Evolutionary conservation across 92 coral and sea anemone genomes (phyloP).

Genomic region (Parazoanthus swiftii): DNA sequence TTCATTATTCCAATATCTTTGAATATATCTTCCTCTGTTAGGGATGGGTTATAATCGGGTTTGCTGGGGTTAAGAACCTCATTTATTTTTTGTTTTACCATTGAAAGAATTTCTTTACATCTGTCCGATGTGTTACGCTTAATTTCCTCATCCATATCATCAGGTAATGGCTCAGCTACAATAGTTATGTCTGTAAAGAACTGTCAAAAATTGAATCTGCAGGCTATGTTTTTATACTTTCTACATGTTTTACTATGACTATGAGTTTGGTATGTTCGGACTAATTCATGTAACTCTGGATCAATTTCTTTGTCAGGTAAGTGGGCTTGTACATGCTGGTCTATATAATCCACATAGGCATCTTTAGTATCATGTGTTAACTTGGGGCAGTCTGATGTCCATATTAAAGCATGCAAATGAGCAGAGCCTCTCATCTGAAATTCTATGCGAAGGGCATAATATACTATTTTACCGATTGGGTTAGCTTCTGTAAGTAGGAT

Average conservation of each 20-base stretch:
- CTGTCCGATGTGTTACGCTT: constrained; percentile 34
- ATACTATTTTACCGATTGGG: no score
- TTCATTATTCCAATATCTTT: constrained; percentile 11
- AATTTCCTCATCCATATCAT: constrained; percentile 50
- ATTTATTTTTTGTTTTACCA: constrained; percentile 62
- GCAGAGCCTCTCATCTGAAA: neutral
- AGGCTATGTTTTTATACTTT: constrained; percentile 60
- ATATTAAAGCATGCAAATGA: constrained; percentile 57
- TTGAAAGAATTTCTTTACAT: constrained; percentile 50
- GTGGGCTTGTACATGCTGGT: constrained; percentile 49
- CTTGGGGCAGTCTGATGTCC: constrained; percentile 55
- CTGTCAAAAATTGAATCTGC: constrained; percentile 76
- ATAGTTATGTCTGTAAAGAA: constrained; percentile 70
- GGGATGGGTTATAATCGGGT: constrained; percentile 27
- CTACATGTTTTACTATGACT: constrained; percentile 68
- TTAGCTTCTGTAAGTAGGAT: neutral
- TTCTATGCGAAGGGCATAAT: neutral
- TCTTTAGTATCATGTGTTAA: constrained; percentile 39
- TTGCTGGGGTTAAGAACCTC: constrained; percentile 16
- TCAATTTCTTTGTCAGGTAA: constrained; percentile 54
- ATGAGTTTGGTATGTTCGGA: constrained; percentile 59
- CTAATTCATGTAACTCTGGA: constrained; percentile 49
- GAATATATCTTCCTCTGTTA: constrained; percentile 30
- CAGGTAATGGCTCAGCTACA: constrained; percentile 66
- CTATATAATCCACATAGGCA: constrained; percentile 38